A percentile compares a stretch with the other conserved stretches of the same genome.
Conservation (phyloP, 2,797 vertebrate species). For the Manis javanica region DNA sequence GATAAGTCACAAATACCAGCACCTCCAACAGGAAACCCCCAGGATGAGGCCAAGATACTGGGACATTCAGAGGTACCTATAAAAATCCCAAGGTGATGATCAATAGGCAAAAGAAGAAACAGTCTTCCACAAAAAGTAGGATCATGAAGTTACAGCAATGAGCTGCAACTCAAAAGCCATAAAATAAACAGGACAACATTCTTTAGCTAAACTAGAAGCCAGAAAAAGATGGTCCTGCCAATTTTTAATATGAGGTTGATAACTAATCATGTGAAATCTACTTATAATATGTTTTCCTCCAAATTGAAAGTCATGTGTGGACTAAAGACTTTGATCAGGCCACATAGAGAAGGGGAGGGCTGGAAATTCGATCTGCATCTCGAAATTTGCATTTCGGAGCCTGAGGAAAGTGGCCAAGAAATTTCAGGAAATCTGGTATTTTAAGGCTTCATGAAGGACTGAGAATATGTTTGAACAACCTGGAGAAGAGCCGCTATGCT, state of each 20-base stretch:
- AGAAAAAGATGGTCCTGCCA: not conserved
- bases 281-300: not conserved
- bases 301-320: not conserved
- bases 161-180: not conserved
- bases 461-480: not conserved
- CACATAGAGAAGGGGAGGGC: not conserved
- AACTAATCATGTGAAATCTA: constrained; percentile 36
- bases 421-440: constrained; percentile 28
- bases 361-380: not conserved
- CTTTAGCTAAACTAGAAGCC: not conserved
- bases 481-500: not conserved
- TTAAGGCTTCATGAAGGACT: constrained; percentile 41
- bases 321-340: not conserved
- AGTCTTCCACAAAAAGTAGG: not conserved
- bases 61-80: not conserved
- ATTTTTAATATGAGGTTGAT: constrained; percentile 34
- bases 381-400: not conserved
- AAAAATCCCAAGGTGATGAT: not conserved
- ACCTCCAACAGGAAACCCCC: not conserved
- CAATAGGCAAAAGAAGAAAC: not conserved
- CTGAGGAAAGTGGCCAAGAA: constrained; percentile 13
- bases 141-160: not conserved
- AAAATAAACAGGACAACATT: constrained; percentile 7
- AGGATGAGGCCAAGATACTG: not conserved
- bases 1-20: not conserved